These are phyloP conservation scores for Mionectes macconnelli DNA, from an alignment of 2,113 vertebrate genomes.

Conservation along the genomic window DNA sequence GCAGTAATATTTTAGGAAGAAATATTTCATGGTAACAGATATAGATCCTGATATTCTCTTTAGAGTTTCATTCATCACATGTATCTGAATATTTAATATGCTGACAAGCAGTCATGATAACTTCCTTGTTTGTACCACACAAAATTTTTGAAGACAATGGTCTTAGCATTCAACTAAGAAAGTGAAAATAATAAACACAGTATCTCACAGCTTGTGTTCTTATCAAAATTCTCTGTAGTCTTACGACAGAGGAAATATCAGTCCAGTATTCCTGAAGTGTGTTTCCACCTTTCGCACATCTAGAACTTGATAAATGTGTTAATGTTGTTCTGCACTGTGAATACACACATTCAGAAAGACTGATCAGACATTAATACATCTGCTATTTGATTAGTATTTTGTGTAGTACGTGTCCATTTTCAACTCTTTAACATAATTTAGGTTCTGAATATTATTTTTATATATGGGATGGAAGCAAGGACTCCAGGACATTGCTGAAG, in stretches of 20 bases:
- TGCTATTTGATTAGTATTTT: not conserved
- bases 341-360: slow-evolving; percentile 24
- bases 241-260: slow-evolving; percentile 45
- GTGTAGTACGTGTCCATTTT: not conserved
- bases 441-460: not conserved
- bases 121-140: slow-evolving; percentile 35
- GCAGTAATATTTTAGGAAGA: not conserved
- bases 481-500: not conserved
- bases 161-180: not conserved
- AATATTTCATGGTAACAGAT: slow-evolving; percentile 17
- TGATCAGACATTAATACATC: slow-evolving; percentile 22
- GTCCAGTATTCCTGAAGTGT: slow-evolving; percentile 37
- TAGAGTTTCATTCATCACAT: not conserved
- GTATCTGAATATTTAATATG: slow-evolving; percentile 29
- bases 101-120: slow-evolving; percentile 39
- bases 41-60: not conserved
- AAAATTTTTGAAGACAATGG: slow-evolving; percentile 36
- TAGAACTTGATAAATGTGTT: slow-evolving; percentile 62
- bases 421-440: not conserved
- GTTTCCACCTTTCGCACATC: slow-evolving; percentile 46
- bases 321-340: slow-evolving; percentile 26
- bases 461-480: not conserved
- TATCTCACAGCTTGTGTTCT: slow-evolving; percentile 22
- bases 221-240: slow-evolving; percentile 54
- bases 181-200: slow-evolving; percentile 48